Percentiles rank a stretch among this genome's conserved stretches.
phyloP scores from a whole-genome alignment of 2,797 vertebrate species.

The Neosilurus mollespiculum region DNA sequence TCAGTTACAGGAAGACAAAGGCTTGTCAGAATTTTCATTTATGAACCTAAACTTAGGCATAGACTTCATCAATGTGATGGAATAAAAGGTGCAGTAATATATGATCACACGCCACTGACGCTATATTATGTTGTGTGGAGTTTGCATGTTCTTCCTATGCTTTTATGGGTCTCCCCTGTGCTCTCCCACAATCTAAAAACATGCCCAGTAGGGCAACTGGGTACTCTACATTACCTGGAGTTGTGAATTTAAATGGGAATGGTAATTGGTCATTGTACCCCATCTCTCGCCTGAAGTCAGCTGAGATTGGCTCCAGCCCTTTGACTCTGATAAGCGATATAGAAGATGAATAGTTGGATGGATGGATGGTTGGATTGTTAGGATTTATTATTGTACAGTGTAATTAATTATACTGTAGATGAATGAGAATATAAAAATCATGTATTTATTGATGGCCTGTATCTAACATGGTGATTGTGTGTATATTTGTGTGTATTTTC shows the following conservation, averaged over 20 bases:
- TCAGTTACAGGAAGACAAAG: background rate
- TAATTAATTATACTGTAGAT: background rate
- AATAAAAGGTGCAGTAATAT: too few species aligned
- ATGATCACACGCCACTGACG: background rate
- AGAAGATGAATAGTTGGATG: too few species aligned
- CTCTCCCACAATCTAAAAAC: too few species aligned
- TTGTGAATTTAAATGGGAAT: too few species aligned
- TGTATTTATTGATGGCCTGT: background rate
- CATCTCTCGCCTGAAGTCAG: too few species aligned
- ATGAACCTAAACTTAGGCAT: background rate
- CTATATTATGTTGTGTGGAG: background rate
- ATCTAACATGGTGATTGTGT: background rate
- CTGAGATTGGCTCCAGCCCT: too few species aligned
- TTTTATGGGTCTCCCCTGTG: too few species aligned
- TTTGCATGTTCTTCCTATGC: too few species aligned
- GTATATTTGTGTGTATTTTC: constrained; percentile 34
- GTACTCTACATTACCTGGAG: too few species aligned
- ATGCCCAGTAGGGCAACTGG: too few species aligned
- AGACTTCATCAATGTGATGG: background rate
- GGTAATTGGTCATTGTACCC: too few species aligned
- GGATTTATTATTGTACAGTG: background rate
- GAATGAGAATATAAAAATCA: background rate
- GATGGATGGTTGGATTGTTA: background rate
- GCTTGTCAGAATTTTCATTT: background rate
- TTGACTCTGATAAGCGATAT: too few species aligned